phyloP scores from a whole-genome alignment of 2,888 invertebrate genomes.

The Leucophora obtusa region DNA sequence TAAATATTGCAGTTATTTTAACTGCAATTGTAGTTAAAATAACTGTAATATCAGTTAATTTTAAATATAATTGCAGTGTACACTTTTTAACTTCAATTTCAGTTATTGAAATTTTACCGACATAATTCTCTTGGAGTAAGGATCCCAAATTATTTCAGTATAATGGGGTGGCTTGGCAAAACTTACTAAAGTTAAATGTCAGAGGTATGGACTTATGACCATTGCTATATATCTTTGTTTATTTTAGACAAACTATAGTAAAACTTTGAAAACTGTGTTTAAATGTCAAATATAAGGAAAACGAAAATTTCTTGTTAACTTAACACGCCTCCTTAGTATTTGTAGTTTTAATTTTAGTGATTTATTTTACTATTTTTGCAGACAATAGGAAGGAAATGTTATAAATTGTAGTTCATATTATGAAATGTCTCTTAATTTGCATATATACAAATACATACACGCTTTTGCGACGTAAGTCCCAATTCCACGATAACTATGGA shows the following conservation, averaged over 20 bases:
- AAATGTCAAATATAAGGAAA: conserved; percentile 48
- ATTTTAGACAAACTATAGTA: conserved; percentile 4
- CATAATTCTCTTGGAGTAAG: too few relatives aligned
- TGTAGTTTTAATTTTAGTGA: background rate
- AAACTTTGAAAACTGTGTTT: conserved; percentile 41
- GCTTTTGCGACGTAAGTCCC: background rate
- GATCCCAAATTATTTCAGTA: too few relatives aligned
- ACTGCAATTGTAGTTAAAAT: too few relatives aligned
- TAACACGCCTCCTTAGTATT: conserved; percentile 15
- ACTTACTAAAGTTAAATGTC: too few relatives aligned
- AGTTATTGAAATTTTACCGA: too few relatives aligned
- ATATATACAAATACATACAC: background rate
- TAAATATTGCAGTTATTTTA: too few relatives aligned
- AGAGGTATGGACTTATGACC: too few relatives aligned
- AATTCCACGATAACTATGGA: background rate
- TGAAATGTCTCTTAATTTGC: conserved; percentile 26
- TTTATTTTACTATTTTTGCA: background rate
- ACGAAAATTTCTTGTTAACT: conserved; percentile 47
- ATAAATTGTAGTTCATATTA: conserved; percentile 11
- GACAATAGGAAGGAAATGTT: conserved; percentile 26
- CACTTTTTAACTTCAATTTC: too few relatives aligned
- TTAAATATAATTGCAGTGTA: too few relatives aligned
- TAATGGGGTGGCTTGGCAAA: too few relatives aligned
- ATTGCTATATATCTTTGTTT: too few relatives aligned
- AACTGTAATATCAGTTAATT: too few relatives aligned